A percentile compares a stretch with the other conserved stretches of the same genome.
phyloP scores from a whole-genome alignment of 2,113 vertebrate genomes.

The Eulemur rufifrons region DNA sequence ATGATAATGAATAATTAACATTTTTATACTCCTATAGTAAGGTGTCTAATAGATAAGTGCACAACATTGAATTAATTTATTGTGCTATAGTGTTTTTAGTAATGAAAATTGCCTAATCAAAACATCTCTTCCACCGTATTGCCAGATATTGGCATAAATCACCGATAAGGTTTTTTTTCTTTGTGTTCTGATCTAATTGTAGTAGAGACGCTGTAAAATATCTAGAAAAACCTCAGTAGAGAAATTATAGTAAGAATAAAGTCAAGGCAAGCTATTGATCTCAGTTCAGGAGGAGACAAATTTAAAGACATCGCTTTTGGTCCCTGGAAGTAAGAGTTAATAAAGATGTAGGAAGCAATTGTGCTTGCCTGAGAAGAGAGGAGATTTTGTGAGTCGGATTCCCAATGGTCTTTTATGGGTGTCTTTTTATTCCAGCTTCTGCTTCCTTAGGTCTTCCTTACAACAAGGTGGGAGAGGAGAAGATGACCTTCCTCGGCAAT shows the following conservation, averaged over 20 bases:
- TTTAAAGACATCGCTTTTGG: not conserved
- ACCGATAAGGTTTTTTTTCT: constrained; percentile 82
- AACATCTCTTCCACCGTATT: constrained; percentile 86
- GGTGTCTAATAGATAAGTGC: constrained; percentile 89
- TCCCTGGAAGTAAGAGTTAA: constrained; percentile 41
- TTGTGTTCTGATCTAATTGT: constrained; percentile 78
- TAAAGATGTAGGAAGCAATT: not conserved
- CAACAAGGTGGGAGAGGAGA: not conserved
- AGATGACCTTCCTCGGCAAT: not conserved
- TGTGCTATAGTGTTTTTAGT: constrained; percentile 84
- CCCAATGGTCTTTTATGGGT: not conserved
- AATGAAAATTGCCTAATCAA: constrained; percentile 85
- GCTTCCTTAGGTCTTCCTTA: not conserved
- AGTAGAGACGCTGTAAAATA: constrained; percentile 70
- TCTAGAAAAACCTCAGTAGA: constrained; percentile 32
- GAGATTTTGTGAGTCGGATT: not conserved
- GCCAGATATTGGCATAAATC: constrained; percentile 87
- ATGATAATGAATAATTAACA: constrained; percentile 99
- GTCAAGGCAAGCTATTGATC: constrained; percentile 16
- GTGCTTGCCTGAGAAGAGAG: not conserved
- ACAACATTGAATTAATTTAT: constrained; percentile 88
- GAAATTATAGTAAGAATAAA: constrained; percentile 42
- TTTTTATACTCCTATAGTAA: constrained; percentile 93
- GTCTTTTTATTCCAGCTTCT: not conserved
- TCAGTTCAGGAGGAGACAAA: constrained; percentile 24